Percentiles rank a stretch among this genome's conserved stretches.
These are phyloP conservation scores for Lepidostoma basale DNA, from an alignment of 1,140 invertebrate genomes.

Conservation along the genomic window DNA sequence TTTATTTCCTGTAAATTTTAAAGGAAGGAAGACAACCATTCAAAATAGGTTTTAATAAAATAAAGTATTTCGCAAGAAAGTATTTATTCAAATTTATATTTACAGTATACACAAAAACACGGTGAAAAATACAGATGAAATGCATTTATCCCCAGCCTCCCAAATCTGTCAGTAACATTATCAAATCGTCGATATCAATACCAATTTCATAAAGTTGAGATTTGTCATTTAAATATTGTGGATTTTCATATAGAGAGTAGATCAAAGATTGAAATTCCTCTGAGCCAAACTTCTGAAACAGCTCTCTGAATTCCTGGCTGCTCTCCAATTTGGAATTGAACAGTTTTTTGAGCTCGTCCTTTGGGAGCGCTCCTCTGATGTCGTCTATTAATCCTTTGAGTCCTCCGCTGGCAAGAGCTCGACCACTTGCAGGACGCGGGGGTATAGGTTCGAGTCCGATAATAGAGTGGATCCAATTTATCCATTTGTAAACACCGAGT, in stretches of 20 bases:
- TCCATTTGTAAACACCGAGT: constrained; percentile 12
- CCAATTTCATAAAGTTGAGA: neutral
- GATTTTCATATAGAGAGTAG: neutral
- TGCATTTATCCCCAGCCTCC: too few species aligned
- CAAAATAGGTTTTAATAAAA: too few species aligned
- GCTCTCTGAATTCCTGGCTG: constrained; percentile 13
- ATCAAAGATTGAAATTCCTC: constrained; percentile 5
- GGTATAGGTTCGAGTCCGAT: neutral
- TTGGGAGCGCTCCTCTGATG: constrained; percentile 1
- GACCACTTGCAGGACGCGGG: too few species aligned
- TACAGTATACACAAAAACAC: too few species aligned
- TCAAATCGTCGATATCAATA: neutral
- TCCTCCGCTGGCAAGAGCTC: neutral
- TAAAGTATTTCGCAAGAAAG: too few species aligned
- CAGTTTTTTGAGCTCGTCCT: neutral
- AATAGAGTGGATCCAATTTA: neutral
- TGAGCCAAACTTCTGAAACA: constrained; percentile 13
- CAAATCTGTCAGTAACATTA: neutral
- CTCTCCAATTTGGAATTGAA: constrained; percentile 21
- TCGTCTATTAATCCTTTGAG: neutral
- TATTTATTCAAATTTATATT: too few species aligned
- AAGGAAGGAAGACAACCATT: too few species aligned
- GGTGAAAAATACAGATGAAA: too few species aligned
- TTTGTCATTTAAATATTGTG: neutral
- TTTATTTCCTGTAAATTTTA: too few species aligned